Evolutionary conservation across 2,888 invertebrate genomes (phyloP), one percentile per base, ranked within the genome.

Genomic region (Tipula unca): DNA sequence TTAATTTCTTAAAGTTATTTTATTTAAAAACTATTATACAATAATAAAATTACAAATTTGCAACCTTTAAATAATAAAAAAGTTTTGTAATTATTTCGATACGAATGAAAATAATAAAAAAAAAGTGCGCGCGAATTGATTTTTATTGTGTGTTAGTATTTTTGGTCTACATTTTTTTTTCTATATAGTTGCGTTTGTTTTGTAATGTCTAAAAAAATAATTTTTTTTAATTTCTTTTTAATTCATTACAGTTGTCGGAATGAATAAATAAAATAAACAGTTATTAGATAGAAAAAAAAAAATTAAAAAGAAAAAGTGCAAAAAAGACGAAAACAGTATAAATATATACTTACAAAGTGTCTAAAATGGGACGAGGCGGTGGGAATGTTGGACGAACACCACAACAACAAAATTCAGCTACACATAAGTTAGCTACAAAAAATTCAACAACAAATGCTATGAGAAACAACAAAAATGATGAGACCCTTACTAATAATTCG

Each of bases 101-200:
- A 69, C 69, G 25, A 84, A 5, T 20, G 17, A 29, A 85, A 85
- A 85, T 39, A 29, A 29, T 42, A 13, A 39, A 29, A 39, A 42
- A 85, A 85, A 85, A 85, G 85, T 85, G 85, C 85, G 85, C 85
- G 85, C 39, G 85, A 85, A 85, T 42, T 85, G 85, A 42, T 36
- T 85, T 83, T 83, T 83, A 32, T 32, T 83, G 29, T 83, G 35
- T 83, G 69, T 69, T 69, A 69, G 69, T 69, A 69, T 69, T 69
- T 69, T 69, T 69, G 69, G 69, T 69, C 69, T 69, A 69, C 69
- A 69, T 25, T 69, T 69, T 54, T 69, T 69, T 69, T 10, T 25
- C 17, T 48, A 69, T 10, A 13, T 10, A 69, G 20, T 69, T 69
- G 69, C 69, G 69, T 69, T 69, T 69, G 69, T 69, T 69, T 69